Percentiles rank a stretch among this genome's conserved stretches.
Conservation (phyloP, 2,113 vertebrate genomes). For the Lathamus discolor region DNA sequence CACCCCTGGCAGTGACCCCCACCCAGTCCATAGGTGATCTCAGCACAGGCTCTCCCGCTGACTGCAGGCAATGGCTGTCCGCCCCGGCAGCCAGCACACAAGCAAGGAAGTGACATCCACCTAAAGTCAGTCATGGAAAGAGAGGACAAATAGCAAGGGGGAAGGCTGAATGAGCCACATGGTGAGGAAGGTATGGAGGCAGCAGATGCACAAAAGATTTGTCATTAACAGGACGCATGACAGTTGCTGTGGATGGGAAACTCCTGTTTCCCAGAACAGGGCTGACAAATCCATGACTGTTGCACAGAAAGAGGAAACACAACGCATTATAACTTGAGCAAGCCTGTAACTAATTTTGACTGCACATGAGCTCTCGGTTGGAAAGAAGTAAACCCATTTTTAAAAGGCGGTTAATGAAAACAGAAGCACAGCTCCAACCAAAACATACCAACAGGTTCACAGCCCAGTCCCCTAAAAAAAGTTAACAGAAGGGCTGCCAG, state of each 20-base stretch:
- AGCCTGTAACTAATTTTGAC: neutral
- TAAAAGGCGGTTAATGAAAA: neutral
- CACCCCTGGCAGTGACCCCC: fast-evolving
- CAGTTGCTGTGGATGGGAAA: neutral
- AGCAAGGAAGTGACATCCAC: neutral
- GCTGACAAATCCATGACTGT: neutral
- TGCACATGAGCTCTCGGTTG: neutral
- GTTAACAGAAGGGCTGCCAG: constrained; percentile 62
- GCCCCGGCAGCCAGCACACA: neutral
- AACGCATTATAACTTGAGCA: neutral
- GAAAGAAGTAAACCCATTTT: neutral
- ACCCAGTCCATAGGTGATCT: neutral
- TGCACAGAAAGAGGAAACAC: neutral
- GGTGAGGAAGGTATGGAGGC: neutral
- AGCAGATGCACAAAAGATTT: neutral
- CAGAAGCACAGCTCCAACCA: neutral
- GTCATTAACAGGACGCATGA: neutral
- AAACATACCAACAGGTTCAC: constrained; percentile 24
- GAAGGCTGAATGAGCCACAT: neutral
- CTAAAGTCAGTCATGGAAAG: neutral
- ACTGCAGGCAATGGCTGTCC: neutral
- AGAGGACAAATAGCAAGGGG: neutral
- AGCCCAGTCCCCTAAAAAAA: constrained; percentile 60
- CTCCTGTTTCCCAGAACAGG: neutral
- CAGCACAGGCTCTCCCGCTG: neutral